Evolutionary conservation across 2,888 invertebrate genomes (phyloP).

Genomic region (Leistus spinibarbis): DNA sequence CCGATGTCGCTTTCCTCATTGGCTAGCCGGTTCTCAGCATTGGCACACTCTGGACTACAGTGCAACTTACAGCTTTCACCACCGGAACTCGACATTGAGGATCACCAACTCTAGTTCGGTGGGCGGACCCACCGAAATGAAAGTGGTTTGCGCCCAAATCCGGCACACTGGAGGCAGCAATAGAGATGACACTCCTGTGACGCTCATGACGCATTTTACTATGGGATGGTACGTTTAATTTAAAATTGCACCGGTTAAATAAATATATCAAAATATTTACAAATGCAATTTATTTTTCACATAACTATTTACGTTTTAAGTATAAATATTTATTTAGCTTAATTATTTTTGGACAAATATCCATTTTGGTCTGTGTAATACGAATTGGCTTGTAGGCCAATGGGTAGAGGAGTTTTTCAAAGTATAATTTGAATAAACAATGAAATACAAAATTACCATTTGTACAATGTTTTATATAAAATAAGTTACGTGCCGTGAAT

Average conservation of each 20-base stretch:
- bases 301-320: no score
- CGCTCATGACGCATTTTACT: constrained; percentile 73
- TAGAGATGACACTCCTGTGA: constrained; percentile 63
- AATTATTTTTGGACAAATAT: no score
- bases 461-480: no score
- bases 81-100: constrained; percentile 75
- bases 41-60: constrained; percentile 91
- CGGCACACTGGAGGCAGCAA: constrained; percentile 62
- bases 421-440: no score
- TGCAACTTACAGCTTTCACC: constrained; percentile 84
- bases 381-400: no score
- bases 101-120: constrained; percentile 19
- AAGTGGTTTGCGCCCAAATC: constrained; percentile 69
- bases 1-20: constrained; percentile 85
- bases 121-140: constrained; percentile 60
- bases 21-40: constrained; percentile 83
- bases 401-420: no score
- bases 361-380: no score
- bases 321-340: no score
- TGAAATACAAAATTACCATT: no score
- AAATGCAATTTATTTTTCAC: no score
- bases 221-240: constrained; percentile 70
- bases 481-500: no score
- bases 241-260: background rate
- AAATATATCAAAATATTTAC: no score